Evolutionary conservation across 2,888 invertebrate genomes (phyloP), one percentile per base, ranked within the genome.

Genomic region (Metellina segmentata): DNA sequence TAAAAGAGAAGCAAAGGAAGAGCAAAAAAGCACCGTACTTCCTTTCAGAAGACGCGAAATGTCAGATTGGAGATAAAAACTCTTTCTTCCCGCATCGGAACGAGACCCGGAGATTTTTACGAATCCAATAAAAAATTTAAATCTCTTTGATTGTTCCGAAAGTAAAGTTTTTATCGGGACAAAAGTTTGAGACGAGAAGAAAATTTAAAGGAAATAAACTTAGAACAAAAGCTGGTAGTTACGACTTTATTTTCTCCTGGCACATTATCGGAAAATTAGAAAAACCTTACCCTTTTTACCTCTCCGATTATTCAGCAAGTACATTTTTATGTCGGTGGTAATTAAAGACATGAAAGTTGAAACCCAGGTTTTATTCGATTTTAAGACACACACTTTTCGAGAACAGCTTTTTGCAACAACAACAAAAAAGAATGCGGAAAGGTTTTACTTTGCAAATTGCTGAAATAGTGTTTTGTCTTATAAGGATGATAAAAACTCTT

Each of bases 101-200:
- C 11, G 61, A 16, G 61, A 5, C 16, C 61, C 6, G 6, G 74
- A 53, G 16, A 48, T 13, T 75, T 75, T 85, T 75, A 85, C 75
- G 75, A 75, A 61, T 34, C 61, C 75, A 75, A 53, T 85, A 85
- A 85, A 75, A 85, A 53, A 52, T 53, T 75, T 34, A 75, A 61
- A 85, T 34, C 20, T 61, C 85, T 85, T 75, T 85, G 85, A 85
- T 85, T 85, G 85, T 74, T 85, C 11, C 75, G 53, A 72, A 61
- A 85, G n/a, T 75, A 48, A 85, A 85, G 48, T 69, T 81, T 81
- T 61, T 75, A 52, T 75, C 75, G 16, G 49, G n/a, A 16, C 34
- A 61, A 53, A 48, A 53, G 52, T 48, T 75, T 61, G 13, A 61
- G 34, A 61, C 34, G 61, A 79, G 61, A 53, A 79, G 61, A 61